Evolutionary conservation across 2,113 vertebrate species (phyloP).

Genomic region (Hippoglossus stenolepis): DNA sequence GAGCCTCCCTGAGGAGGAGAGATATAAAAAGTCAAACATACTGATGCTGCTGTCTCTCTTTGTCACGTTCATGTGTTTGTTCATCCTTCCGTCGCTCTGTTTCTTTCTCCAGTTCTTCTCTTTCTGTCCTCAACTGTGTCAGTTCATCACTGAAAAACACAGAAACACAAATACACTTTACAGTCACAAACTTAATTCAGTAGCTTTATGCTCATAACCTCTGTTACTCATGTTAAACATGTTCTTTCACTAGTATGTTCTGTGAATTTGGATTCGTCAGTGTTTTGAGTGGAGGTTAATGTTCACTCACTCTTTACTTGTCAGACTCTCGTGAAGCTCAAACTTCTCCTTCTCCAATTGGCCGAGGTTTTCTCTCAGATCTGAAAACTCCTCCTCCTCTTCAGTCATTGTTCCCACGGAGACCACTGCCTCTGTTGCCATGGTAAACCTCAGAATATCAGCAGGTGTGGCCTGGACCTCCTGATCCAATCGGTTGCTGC

Average conservation of each 20-base stretch:
- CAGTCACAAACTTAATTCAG: neutral
- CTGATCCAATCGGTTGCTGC: constrained; percentile 54
- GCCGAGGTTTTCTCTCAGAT: constrained; percentile 72
- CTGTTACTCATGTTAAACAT: neutral
- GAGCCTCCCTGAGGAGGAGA: neutral
- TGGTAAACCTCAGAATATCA: constrained; percentile 47
- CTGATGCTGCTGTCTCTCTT: constrained; percentile 57
- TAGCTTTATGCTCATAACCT: neutral
- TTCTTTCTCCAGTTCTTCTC: constrained; percentile 76
- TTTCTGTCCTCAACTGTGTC: constrained; percentile 77
- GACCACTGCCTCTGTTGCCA: constrained; percentile 69
- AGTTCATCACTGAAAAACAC: constrained; percentile 79
- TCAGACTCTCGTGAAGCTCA: constrained; percentile 79
- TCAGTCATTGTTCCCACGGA: constrained; percentile 61
- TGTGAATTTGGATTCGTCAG: neutral
- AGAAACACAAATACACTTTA: constrained; percentile 8
- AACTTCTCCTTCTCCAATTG: constrained; percentile 80
- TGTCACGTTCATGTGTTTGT: constrained; percentile 46
- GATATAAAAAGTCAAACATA: constrained; percentile 21
- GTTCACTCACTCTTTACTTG: constrained; percentile 84
- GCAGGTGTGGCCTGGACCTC: constrained; percentile 47
- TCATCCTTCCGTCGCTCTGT: constrained; percentile 71
- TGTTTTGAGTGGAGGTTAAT: neutral
- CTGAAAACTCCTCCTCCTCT: constrained; percentile 52
- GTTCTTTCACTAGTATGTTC: neutral